Conservation (phyloP, 2,888 invertebrate genomes). For the Noctua janthina region DNA sequence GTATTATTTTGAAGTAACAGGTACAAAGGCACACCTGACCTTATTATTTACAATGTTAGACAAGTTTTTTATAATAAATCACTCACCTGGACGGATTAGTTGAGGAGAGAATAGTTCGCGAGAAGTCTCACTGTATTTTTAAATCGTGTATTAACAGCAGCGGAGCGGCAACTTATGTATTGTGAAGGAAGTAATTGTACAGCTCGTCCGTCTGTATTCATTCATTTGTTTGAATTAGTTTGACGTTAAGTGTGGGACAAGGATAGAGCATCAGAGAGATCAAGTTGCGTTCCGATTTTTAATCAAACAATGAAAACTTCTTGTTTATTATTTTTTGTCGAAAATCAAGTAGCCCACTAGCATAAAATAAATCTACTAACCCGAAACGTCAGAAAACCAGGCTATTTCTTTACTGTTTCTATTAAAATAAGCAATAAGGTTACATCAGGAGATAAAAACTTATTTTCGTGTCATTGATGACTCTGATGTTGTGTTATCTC, state of each 20-base stretch:
- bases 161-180: constrained; percentile 70
- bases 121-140: constrained; percentile 48
- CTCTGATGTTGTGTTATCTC: neutral
- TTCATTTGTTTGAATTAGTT: constrained; percentile 69
- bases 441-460: constrained; percentile 23
- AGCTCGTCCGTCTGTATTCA: constrained; percentile 48
- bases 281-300: constrained; percentile 52
- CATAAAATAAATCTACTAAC: constrained; percentile 1
- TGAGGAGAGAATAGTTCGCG: constrained; percentile 32
- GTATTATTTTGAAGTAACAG: constrained; percentile 49
- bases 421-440: constrained; percentile 8
- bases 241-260: constrained; percentile 68
- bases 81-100: constrained; percentile 58
- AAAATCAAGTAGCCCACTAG: neutral
- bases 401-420: constrained; percentile 16
- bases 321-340: neutral
- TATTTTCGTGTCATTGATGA: neutral
- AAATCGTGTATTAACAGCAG: constrained; percentile 58
- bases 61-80: constrained; percentile 21
- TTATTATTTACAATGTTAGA: constrained; percentile 8
- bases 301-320: constrained; percentile 16
- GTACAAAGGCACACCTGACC: constrained; percentile 51
- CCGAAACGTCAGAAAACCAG: neutral
- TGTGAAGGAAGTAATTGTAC: constrained; percentile 56
- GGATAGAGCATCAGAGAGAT: constrained; percentile 43